A percentile compares a stretch with the other conserved stretches of the same genome.
These are phyloP conservation scores for Gymnothorax reevesii DNA, from an alignment of 2,797 vertebrate species.

Conservation along the genomic window DNA sequence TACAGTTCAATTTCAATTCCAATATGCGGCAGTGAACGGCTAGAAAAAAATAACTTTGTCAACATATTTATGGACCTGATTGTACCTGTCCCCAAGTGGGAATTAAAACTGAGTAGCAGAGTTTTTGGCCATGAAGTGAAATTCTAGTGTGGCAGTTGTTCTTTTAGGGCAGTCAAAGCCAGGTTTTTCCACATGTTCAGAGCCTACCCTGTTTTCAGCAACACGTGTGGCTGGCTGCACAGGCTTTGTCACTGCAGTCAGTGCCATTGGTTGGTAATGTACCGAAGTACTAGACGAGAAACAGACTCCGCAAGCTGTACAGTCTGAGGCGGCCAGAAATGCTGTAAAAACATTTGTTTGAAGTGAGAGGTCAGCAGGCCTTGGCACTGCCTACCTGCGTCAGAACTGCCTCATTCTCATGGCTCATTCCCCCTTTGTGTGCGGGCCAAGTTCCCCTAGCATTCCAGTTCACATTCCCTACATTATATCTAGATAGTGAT, in stretches of 20 bases:
- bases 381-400: conserved; percentile 16
- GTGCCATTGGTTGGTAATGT: neutral
- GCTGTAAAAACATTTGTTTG: conserved; percentile 19
- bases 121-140: neutral
- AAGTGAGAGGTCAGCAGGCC: conserved; percentile 8
- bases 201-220: neutral
- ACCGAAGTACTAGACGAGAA: neutral
- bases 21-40: no score
- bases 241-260: neutral
- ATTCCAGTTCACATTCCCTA: conserved; percentile 3
- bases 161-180: neutral
- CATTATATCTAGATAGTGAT: conserved; percentile 15
- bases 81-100: neutral
- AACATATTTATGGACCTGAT: no score
- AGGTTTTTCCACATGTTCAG: neutral
- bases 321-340: conserved; percentile 16
- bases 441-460: neutral
- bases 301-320: neutral
- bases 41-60: no score
- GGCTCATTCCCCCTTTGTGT: conserved; percentile 7
- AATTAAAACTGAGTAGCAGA: neutral
- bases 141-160: neutral
- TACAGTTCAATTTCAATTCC: no score
- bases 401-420: conserved; percentile 9
- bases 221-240: neutral